Conservation (phyloP, 2,888 invertebrate species). For the Nysson spinosus region DNA sequence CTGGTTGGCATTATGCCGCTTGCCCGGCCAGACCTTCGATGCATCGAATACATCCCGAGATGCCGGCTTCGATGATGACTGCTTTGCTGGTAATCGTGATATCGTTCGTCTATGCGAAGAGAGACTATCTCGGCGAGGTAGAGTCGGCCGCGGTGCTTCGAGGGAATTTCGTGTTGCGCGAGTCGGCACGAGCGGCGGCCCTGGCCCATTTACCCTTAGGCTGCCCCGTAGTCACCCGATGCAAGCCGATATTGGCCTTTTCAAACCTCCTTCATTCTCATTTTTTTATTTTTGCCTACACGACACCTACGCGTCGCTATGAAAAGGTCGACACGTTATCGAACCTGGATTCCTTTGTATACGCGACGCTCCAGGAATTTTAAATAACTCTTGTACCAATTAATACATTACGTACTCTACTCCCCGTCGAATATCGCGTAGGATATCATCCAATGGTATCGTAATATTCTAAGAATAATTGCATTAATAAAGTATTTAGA, state of each 20-base stretch:
- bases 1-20: conserved; percentile 75
- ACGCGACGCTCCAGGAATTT: too few species aligned
- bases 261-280: conserved; percentile 19
- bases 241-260: conserved; percentile 58
- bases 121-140: conserved; percentile 9
- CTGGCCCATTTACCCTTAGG: conserved; percentile 68
- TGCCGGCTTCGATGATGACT: conserved; percentile 61
- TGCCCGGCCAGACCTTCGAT: conserved; percentile 72
- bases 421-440: too few species aligned
- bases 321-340: conserved; percentile 37
- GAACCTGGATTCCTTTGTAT: conserved; percentile 5
- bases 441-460: too few species aligned
- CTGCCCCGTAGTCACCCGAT: conserved; percentile 41
- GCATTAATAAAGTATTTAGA: too few species aligned
- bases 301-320: conserved; percentile 31
- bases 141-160: conserved; percentile 45
- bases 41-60: conserved; percentile 66
- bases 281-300: conserved; percentile 17
- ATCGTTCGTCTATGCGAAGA: conserved; percentile 60
- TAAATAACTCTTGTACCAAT: too few species aligned
- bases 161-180: conserved; percentile 62
- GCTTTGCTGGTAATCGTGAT: conserved; percentile 59
- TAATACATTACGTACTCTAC: too few species aligned
- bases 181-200: conserved; percentile 56
- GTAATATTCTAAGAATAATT: too few species aligned